Conservation (phyloP, 2,113 vertebrate species). For the Amphiprion ocellaris region DNA sequence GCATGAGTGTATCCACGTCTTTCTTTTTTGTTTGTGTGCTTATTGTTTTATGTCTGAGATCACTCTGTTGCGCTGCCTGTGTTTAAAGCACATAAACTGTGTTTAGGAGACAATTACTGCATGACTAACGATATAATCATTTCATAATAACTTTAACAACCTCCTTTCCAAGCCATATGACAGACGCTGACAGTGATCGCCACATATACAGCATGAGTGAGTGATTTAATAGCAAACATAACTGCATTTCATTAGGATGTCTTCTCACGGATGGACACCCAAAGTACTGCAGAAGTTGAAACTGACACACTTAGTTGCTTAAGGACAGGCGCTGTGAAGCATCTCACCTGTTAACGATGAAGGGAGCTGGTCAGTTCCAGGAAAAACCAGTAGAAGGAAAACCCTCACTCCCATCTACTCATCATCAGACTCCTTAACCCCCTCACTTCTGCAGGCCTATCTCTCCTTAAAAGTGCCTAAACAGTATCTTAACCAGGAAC, state of each 20-base stretch:
- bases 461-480: slow-evolving; percentile 46
- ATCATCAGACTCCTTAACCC: slow-evolving; percentile 31
- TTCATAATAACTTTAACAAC: slow-evolving; percentile 68
- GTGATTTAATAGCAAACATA: slow-evolving; percentile 48
- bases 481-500: slow-evolving; percentile 29
- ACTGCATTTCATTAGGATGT: slow-evolving; percentile 35
- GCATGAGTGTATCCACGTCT: slow-evolving; percentile 12
- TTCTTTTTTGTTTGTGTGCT: slow-evolving; percentile 28
- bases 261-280: slow-evolving; percentile 25
- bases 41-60: slow-evolving; percentile 39
- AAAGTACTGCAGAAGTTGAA: slow-evolving; percentile 35
- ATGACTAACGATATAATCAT: slow-evolving; percentile 56
- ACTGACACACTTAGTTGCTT: slow-evolving; percentile 29
- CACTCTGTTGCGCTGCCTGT: slow-evolving; percentile 26
- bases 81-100: slow-evolving; percentile 54
- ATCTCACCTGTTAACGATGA: slow-evolving; percentile 29
- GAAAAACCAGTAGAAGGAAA: slow-evolving; percentile 4
- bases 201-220: slow-evolving; percentile 31
- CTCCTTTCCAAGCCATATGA: slow-evolving; percentile 51
- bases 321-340: slow-evolving; percentile 29
- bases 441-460: slow-evolving; percentile 26
- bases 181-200: slow-evolving; percentile 60
- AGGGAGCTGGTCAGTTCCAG: slow-evolving; percentile 13
- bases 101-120: slow-evolving; percentile 67
- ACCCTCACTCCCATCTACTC: neutral